Percentiles rank a stretch among this genome's conserved stretches.
phyloP scores from a whole-genome alignment of 2,113 vertebrate genomes.

The Mormyrus lacerda region DNA sequence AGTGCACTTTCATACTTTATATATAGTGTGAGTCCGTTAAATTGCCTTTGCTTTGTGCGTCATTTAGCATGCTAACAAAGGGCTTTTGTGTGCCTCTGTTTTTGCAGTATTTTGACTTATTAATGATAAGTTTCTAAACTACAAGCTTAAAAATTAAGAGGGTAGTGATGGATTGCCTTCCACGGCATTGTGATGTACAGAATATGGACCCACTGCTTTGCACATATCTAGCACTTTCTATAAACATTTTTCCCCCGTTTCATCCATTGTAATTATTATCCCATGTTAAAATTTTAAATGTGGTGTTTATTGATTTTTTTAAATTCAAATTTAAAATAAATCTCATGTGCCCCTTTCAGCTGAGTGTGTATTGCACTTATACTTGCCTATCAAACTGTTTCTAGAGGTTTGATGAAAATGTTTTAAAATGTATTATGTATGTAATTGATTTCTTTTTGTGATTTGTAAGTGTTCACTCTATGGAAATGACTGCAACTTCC shows the following conservation, averaged over 20 bases:
- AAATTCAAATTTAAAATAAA: neutral
- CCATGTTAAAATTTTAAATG: neutral
- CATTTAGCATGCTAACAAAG: slow-evolving; percentile 8
- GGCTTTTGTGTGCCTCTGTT: slow-evolving; percentile 26
- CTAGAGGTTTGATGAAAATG: neutral
- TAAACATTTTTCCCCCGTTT: neutral
- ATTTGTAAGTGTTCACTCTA: neutral
- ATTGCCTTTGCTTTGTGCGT: slow-evolving; percentile 17
- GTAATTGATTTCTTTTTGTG: neutral
- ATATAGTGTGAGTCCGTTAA: slow-evolving; percentile 12
- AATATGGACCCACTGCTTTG: slow-evolving; percentile 28
- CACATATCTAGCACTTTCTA: slow-evolving; percentile 27
- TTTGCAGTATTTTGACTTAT: slow-evolving; percentile 13
- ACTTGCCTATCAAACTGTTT: neutral
- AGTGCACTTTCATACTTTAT: slow-evolving; percentile 28
- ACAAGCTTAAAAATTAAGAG: slow-evolving; percentile 19
- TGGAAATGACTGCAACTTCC: neutral
- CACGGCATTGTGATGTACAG: slow-evolving; percentile 23
- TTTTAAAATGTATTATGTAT: neutral
- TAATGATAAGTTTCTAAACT: slow-evolving; percentile 13
- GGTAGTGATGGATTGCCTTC: slow-evolving; percentile 5
- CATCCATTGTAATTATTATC: neutral
- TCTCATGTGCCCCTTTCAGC: neutral
- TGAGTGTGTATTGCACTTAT: neutral
- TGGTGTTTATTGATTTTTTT: neutral